Conservation (phyloP, 2,113 vertebrate genomes). For the Eretmochelys imbricata region DNA sequence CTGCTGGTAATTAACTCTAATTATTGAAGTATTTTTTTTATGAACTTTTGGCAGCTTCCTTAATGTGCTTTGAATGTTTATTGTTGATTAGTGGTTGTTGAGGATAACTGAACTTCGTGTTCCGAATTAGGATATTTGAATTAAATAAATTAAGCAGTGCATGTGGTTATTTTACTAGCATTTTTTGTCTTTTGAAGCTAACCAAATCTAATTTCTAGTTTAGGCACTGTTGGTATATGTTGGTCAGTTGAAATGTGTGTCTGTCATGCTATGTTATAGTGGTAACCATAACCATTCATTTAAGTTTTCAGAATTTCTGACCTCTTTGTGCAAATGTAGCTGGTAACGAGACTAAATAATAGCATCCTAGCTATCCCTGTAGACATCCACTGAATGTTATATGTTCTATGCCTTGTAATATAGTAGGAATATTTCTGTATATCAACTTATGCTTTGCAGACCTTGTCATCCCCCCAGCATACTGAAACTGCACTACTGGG, state of each 20-base stretch:
- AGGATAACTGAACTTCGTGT: constrained; percentile 33
- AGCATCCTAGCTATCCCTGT: constrained; percentile 8
- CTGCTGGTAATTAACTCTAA: constrained; percentile 20
- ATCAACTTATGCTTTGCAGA: not conserved
- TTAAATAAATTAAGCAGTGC: constrained; percentile 53
- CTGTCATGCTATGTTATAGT: not conserved
- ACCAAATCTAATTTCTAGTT: constrained; percentile 8
- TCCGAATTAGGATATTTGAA: constrained; percentile 46
- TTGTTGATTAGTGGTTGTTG: not conserved
- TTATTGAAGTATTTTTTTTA: not conserved
- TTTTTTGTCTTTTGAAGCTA: constrained; percentile 44
- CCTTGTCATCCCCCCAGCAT: not conserved
- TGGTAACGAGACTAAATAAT: constrained; percentile 36
- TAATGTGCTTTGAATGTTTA: not conserved
- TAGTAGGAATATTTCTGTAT: not conserved
- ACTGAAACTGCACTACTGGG: constrained; percentile 8
- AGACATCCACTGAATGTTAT: not conserved
- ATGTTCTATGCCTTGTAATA: not conserved
- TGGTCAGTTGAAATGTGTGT: constrained; percentile 30
- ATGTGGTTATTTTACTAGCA: constrained; percentile 14
- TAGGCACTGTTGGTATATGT: not conserved
- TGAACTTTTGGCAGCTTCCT: not conserved
- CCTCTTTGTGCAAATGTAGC: constrained; percentile 16
- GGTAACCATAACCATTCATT: not conserved
- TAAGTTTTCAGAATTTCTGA: constrained; percentile 15